These are phyloP conservation scores for Tigriopus japonicus DNA, from an alignment of 1,140 invertebrate genomes.

Conservation along the genomic window DNA sequence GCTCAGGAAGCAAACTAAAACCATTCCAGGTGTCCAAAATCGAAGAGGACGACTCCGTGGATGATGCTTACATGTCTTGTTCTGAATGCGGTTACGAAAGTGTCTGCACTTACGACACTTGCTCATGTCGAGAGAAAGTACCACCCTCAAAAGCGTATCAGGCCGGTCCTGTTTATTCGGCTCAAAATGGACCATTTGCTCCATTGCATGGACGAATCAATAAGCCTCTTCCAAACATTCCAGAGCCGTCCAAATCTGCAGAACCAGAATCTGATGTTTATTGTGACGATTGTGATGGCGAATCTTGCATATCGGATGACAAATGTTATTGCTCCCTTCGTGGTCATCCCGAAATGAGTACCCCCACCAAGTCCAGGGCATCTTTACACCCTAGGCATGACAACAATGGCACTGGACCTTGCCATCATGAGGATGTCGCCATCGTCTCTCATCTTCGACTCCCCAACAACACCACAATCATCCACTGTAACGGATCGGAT, in stretches of 20 bases:
- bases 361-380: not conserved
- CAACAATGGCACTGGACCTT: not conserved
- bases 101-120: conserved; percentile 34
- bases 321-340: conserved; percentile 55
- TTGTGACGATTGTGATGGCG: conserved; percentile 51
- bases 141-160: not conserved
- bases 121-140: not conserved
- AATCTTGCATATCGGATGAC: conserved; percentile 64
- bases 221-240: not conserved
- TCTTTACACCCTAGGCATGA: not conserved
- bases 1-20: not conserved
- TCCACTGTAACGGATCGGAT: too few species aligned
- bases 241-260: conserved; percentile 23
- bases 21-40: not conserved
- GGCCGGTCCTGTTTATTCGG: not conserved
- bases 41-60: not conserved
- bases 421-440: not conserved
- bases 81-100: conserved; percentile 64
- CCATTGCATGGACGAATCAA: not conserved
- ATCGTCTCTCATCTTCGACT: too few species aligned
- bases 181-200: not conserved
- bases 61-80: conserved; percentile 48
- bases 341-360: not conserved
- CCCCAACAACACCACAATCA: too few species aligned
- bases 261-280: not conserved